Base-by-base conservation (phyloP, 1,140 invertebrate genomes). In the Meteorus sp. region DNA sequence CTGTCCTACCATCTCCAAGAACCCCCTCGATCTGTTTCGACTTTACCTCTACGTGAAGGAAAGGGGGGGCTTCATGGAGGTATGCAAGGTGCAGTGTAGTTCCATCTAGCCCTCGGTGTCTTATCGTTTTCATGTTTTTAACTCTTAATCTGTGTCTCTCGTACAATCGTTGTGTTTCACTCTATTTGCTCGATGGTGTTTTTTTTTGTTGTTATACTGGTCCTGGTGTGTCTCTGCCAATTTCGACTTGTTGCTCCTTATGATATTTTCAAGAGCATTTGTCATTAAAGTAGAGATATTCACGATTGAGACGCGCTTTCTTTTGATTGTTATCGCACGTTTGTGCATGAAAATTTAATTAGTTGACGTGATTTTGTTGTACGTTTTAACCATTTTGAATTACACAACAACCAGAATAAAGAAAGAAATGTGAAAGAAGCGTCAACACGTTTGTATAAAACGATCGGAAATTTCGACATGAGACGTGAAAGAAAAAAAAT, bases 1-100 rank as follows among this genome's bases (percentile, higher is more conserved):
- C 66, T 95, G 95, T 83, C 97, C 97, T 41, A 94, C 93, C 68
- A 98, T 99, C 80, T 95, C 92, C 81, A 98, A 98, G 85, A 94
- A 97, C 83, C 94, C 95, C 70, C 86, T 98, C 68, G 97, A 99
- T 88, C 89, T 99, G 67, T 99, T 94, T 86, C 86, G 92, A 71
- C 88, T 99, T 67, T 99, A 98, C 80, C 84, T 92, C 78, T 89
- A 89, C 81, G 95, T 97, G 72, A 93, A 95, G 83, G 95, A 98
- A 72, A 88, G 93, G 73, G 95, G 95, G 75, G 97, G 96, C 74
- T 97, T 98, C 86, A 88, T 95, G 80, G 95, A 98, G 89, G 95
- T 97, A 87, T 86, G 86, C 85, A 86, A 86, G 85, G 85, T 87
- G 82, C 82, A 85, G 84, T 86, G 84, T 82, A 82, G 81, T 83